Base-by-base conservation (phyloP, 2,113 vertebrate genomes). In the Odocoileus virginianus region DNA sequence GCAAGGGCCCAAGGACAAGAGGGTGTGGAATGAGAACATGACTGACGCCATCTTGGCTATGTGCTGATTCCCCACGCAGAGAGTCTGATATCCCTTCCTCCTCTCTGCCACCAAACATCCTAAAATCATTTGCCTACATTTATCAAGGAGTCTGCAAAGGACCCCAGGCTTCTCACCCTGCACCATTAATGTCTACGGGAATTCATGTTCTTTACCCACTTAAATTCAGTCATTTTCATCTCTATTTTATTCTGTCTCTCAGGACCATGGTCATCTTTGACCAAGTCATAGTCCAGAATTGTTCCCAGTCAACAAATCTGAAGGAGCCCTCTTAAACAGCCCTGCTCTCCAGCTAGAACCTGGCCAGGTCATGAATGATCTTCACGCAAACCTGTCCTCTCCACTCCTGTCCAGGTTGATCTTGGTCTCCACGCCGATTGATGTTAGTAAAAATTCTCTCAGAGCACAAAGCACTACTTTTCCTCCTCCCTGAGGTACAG, bases 381-480 rank as follows among this genome's bases (percentile, higher is more conserved):
- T 82, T 82, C 47, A 50, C 14, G 19, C 11, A n/a, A 2, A 55
- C 12, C 13, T 25, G 11, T 47, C 40, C 27, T 67, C 28, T 40
- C 57, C 45, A 45, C 43, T 92, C 3, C 11, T 0, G 10, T 12
- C 23, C 60, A 30, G 19, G 10, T 25, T 27, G 90, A 43, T 33
- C 8, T 50, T 14, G 17, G 8, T 16, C 8, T 1, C 25, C 13
- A 12, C 2, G 2, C 15, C 0, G 0, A 54, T 0, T 7, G 4
- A 9, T 19, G 27, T 74, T 33, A 10, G 13, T 50, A 50, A 30
- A 50, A 47, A 50, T 83, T 60, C n/a, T 25, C 7, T 40, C 3
- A 3, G 19, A 43, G 17, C 3, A 21, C 23, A 40, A 27, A 40
- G 3, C 11, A 15, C 58, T 83, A 16, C 15, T 2, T 58, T 28